These are phyloP conservation scores for Hirundo rustica DNA, from an alignment of 2,797 vertebrate species.

Conservation along the genomic window DNA sequence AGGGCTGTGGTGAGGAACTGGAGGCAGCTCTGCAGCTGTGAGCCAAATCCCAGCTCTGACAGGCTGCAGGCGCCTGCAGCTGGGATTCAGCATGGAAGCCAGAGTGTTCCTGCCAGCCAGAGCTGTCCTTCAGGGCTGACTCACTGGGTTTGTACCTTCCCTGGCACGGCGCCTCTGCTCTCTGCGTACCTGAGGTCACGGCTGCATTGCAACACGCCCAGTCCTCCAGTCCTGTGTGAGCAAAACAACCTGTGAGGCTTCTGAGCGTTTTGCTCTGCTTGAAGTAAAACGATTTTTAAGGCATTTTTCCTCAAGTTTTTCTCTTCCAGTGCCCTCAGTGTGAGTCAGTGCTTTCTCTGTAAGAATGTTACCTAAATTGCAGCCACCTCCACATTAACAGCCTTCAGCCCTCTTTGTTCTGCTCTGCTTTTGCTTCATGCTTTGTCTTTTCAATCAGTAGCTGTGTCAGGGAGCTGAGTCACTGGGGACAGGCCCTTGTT, in stretches of 20 bases:
- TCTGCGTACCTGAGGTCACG: neutral
- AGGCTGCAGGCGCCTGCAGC: neutral
- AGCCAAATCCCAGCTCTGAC: accelerated
- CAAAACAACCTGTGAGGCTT: neutral
- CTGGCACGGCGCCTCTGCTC: neutral
- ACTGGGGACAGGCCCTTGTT: neutral
- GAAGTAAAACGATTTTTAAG: neutral
- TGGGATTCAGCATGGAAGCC: neutral
- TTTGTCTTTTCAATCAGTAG: constrained; percentile 9
- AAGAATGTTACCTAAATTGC: constrained; percentile 27
- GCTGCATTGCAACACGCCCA: neutral
- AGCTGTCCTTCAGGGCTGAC: neutral
- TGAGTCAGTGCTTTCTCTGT: constrained; percentile 42
- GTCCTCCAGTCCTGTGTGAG: neutral
- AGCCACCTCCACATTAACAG: constrained; percentile 39
- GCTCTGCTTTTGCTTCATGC: neutral
- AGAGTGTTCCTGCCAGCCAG: neutral
- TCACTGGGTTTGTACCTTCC: neutral
- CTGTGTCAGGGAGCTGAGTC: neutral
- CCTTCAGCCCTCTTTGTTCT: constrained; percentile 43
- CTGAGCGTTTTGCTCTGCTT: neutral
- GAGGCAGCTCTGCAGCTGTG: neutral
- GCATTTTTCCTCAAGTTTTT: neutral
- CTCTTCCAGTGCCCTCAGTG: neutral
- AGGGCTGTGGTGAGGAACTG: neutral